Conservation (phyloP, 2,113 vertebrate species). For the Chionomys nivalis region DNA sequence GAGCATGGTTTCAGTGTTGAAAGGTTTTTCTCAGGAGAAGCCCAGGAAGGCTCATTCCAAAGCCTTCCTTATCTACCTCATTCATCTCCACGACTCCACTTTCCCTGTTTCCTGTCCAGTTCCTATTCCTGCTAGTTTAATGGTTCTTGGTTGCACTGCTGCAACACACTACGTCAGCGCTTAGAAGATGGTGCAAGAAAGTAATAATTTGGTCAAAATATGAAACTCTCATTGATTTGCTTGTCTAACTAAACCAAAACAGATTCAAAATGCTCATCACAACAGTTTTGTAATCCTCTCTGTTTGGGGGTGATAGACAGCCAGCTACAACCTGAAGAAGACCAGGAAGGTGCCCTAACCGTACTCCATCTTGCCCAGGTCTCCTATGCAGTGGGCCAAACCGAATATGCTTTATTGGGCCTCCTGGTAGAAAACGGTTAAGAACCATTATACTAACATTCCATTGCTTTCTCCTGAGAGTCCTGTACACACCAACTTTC, state of each 20-base stretch:
- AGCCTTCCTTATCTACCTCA: slow-evolving; percentile 53
- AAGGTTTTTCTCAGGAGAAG: slow-evolving; percentile 57
- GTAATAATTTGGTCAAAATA: slow-evolving; percentile 10
- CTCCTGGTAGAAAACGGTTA: not conserved
- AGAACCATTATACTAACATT: slow-evolving; percentile 51
- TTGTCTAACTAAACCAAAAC: slow-evolving; percentile 26
- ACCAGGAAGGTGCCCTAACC: not conserved
- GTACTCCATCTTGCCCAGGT: not conserved
- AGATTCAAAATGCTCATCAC: not conserved
- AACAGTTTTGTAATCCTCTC: not conserved
- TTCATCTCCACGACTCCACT: not conserved
- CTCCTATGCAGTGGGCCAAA: not conserved
- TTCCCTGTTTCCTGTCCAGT: not conserved
- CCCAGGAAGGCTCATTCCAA: slow-evolving; percentile 3
- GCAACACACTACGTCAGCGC: not conserved
- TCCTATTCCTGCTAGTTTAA: not conserved
- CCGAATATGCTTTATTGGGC: not conserved
- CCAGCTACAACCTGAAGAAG: not conserved
- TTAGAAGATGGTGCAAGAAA: not conserved
- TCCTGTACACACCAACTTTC: slow-evolving; percentile 38
- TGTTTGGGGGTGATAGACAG: not conserved
- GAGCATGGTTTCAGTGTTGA: not conserved
- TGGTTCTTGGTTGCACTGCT: slow-evolving; percentile 53
- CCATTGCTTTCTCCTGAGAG: slow-evolving; percentile 18
- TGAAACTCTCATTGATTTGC: not conserved